A percentile compares a stretch with the other conserved stretches of the same genome.
phyloP scores from a whole-genome alignment of 2,113 vertebrate genomes.

The Microcebus tavaratra region DNA sequence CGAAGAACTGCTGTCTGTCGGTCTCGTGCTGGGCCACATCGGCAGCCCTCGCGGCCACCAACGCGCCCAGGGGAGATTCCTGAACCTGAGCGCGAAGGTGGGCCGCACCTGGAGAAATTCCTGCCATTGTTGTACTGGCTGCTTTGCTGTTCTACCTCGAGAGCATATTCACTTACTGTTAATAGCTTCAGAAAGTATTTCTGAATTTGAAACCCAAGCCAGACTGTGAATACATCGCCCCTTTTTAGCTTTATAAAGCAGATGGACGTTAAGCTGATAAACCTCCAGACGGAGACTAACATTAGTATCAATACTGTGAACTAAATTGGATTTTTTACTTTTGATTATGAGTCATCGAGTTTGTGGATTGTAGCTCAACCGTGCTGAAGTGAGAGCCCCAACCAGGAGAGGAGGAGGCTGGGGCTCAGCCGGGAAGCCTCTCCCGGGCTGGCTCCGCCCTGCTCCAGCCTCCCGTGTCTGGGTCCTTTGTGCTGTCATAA shows the following conservation, averaged over 20 bases:
- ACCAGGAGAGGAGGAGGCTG: not conserved
- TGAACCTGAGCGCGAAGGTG: not conserved
- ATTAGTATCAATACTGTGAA: constrained; percentile 68
- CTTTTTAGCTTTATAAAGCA: constrained; percentile 66
- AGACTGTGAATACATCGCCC: constrained; percentile 50
- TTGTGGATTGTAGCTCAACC: constrained; percentile 2
- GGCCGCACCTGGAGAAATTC: not conserved
- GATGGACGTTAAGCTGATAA: constrained; percentile 66
- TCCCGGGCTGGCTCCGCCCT: not conserved
- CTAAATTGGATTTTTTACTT: constrained; percentile 63
- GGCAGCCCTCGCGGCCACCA: rapidly evolving
- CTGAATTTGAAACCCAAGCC: constrained; percentile 60
- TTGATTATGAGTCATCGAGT: constrained; percentile 54
- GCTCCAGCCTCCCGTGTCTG: not conserved
- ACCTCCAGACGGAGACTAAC: constrained; percentile 59
- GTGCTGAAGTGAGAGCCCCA: constrained; percentile 32
- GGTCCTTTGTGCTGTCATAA: not conserved
- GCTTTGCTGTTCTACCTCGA: constrained; percentile 57
- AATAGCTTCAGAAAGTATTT: constrained; percentile 62
- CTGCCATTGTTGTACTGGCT: not conserved
- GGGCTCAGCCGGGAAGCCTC: not conserved
- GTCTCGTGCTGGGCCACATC: rapidly evolving
- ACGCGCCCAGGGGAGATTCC: not conserved
- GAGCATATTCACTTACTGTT: constrained; percentile 61
- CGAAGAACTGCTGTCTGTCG: not conserved